Evolutionary conservation across 1,140 invertebrate species (phyloP).

Genomic region (Leptinotarsa defecta): DNA sequence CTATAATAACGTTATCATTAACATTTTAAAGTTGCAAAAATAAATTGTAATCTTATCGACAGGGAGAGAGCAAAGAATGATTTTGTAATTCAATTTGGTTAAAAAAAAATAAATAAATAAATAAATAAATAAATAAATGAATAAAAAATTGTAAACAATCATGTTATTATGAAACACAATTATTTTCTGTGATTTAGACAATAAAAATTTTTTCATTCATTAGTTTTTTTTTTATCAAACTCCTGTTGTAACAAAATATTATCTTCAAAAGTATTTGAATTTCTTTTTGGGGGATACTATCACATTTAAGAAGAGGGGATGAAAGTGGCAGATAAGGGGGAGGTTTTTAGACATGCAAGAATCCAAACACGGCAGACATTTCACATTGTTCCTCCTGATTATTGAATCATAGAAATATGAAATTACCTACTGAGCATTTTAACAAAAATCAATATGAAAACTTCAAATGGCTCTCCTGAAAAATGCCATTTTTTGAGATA

Average conservation of each 20-base stretch:
- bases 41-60: slow-evolving; percentile 9
- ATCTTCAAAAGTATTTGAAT: background rate
- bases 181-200: no score
- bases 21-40: slow-evolving; percentile 11
- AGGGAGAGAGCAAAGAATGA: slow-evolving; percentile 1
- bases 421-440: slow-evolving; percentile 1
- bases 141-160: no score
- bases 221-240: slow-evolving; percentile 9
- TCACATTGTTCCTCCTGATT: background rate
- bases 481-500: slow-evolving; percentile 12
- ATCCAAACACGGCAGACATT: slow-evolving; percentile 5
- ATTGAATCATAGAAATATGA: slow-evolving; percentile 13
- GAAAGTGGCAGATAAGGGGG: slow-evolving; percentile 5
- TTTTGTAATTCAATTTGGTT: slow-evolving; percentile 9
- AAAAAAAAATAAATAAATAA: background rate
- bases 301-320: background rate
- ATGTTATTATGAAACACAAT: no score
- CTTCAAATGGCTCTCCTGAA: slow-evolving; percentile 11
- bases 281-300: slow-evolving; percentile 13
- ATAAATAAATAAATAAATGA: no score
- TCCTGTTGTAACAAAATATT: slow-evolving; percentile 11
- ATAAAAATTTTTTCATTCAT: background rate
- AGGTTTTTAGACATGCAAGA: slow-evolving; percentile 2
- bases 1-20: background rate
- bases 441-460: slow-evolving; percentile 7